A percentile compares a stretch with the other conserved stretches of the same genome.
These are phyloP conservation scores for Prenolepis imparis DNA, from an alignment of 2,888 invertebrate genomes.

Conservation along the genomic window DNA sequence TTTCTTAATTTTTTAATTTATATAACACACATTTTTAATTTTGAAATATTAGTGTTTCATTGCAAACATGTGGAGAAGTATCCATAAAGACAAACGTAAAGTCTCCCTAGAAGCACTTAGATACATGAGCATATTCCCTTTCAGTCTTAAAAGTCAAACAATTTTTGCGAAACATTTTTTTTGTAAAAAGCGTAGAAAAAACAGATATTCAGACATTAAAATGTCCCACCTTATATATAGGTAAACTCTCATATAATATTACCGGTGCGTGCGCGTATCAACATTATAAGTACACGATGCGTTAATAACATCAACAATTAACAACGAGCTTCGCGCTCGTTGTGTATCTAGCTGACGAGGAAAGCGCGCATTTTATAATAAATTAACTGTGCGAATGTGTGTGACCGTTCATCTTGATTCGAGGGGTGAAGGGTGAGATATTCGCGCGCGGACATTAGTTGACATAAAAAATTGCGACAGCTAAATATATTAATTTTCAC, in stretches of 20 bases:
- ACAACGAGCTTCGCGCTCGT: background rate
- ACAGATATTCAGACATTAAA: no score
- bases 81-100: no score
- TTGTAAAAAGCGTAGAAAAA: no score
- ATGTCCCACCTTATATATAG: background rate
- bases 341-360: background rate
- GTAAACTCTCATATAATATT: background rate
- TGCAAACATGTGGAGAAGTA: no score
- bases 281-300: background rate
- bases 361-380: background rate
- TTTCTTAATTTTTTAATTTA: no score
- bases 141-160: no score
- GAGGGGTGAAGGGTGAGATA: background rate
- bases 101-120: no score
- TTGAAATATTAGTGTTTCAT: no score
- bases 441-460: background rate
- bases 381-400: slow-evolving; percentile 16
- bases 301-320: slow-evolving; percentile 34
- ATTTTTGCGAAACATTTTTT: no score
- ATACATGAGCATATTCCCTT: no score
- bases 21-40: no score
- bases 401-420: slow-evolving; percentile 2
- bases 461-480: background rate
- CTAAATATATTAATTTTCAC: slow-evolving; percentile 9
- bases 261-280: background rate